Percentiles rank a stretch among this genome's conserved stretches.
These are phyloP conservation scores for Xanthia togata DNA, from an alignment of 2,888 invertebrate genomes.

Conservation along the genomic window DNA sequence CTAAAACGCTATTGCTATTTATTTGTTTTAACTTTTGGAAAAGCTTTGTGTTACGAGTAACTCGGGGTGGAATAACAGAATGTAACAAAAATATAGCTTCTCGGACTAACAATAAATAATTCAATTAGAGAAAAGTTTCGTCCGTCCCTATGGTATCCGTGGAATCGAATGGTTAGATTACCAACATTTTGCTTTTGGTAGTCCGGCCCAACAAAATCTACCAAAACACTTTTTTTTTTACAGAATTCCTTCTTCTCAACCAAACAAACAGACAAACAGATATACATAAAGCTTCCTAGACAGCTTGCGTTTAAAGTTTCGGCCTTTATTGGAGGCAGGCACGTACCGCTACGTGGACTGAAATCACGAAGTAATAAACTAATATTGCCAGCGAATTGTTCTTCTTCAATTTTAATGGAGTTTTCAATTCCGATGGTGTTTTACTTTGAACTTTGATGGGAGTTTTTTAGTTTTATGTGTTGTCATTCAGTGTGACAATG, in stretches of 20 bases:
- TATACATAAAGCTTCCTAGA: constrained; percentile 46
- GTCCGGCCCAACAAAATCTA: background rate
- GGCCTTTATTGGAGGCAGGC: constrained; percentile 53
- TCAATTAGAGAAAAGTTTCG: background rate
- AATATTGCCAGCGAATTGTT: constrained; percentile 50
- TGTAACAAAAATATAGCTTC: background rate
- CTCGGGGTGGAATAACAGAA: too few species aligned
- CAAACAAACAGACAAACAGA: constrained; percentile 37
- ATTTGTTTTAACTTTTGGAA: too few species aligned
- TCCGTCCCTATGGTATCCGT: background rate
- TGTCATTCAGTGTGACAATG: background rate
- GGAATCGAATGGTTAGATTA: background rate
- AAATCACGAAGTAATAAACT: constrained; percentile 52
- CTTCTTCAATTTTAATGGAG: constrained; percentile 50
- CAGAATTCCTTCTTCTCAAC: background rate
- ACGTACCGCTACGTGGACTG: constrained; percentile 50
- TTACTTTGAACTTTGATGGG: background rate
- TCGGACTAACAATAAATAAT: background rate
- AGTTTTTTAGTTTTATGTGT: constrained; percentile 10
- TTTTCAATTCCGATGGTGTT: constrained; percentile 32
- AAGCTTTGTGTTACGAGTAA: too few species aligned
- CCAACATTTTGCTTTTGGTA: background rate
- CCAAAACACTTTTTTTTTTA: background rate
- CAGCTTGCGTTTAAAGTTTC: constrained; percentile 48
- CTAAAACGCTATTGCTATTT: too few species aligned